Conservation (phyloP, 2,797 vertebrate species). For the Miichthys miiuy region DNA sequence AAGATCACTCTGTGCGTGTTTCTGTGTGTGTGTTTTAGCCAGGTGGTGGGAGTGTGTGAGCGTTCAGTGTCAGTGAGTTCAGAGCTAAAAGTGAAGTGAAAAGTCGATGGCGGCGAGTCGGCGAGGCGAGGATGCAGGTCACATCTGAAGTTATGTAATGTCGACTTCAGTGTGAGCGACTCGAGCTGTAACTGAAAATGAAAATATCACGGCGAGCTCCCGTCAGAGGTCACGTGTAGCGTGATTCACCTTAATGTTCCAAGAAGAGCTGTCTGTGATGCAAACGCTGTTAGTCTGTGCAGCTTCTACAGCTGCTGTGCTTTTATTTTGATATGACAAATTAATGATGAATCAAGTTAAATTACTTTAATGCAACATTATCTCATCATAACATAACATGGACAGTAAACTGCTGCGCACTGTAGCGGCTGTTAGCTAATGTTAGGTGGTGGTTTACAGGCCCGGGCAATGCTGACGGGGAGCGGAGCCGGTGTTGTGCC, state of each 20-base stretch:
- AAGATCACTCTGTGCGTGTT: not conserved
- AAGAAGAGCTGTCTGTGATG: not conserved
- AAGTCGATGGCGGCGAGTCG: conserved; percentile 44
- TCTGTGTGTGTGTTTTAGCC: conserved; percentile 1
- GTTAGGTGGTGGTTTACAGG: too few species aligned
- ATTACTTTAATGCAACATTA: not conserved
- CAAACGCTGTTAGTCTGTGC: not conserved
- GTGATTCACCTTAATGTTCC: not conserved
- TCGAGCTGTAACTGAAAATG: not conserved
- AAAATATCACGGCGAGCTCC: conserved; percentile 12
- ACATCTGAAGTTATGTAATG: conserved; percentile 44
- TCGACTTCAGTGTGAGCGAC: conserved; percentile 5
- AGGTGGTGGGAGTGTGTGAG: conserved; percentile 32
- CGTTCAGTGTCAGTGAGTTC: conserved; percentile 33
- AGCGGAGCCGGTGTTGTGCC: too few species aligned
- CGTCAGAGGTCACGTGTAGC: not conserved
- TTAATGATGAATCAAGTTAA: too few species aligned
- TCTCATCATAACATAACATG: not conserved
- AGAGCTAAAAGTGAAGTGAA: conserved; percentile 54
- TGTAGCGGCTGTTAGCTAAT: too few species aligned
- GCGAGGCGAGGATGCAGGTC: conserved; percentile 35
- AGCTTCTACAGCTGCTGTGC: too few species aligned
- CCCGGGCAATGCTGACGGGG: too few species aligned
- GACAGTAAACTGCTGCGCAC: too few species aligned
- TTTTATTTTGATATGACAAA: too few species aligned